A percentile compares a stretch with the other conserved stretches of the same genome.
Evolutionary conservation across 2,797 vertebrate genomes (phyloP).

Genomic region (Etheostoma perlongum): DNA sequence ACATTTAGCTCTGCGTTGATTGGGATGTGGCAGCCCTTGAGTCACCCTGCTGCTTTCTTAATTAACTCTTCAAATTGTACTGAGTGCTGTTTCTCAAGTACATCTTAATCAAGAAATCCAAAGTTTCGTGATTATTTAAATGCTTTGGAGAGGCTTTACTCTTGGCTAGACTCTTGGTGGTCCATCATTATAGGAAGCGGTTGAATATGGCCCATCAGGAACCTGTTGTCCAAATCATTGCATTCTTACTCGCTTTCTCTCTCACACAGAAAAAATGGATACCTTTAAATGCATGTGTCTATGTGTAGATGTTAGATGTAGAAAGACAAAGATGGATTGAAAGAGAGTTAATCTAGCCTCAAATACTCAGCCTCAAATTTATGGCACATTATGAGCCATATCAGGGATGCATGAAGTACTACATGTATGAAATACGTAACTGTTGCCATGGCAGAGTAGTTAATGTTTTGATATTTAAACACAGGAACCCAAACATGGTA

Average conservation of each 20-base stretch:
- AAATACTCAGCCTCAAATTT: not conserved
- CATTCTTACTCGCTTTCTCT: not conserved
- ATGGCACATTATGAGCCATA: not conserved
- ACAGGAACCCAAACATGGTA: constrained; percentile 35
- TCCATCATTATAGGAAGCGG: constrained; percentile 13
- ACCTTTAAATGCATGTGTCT: not conserved
- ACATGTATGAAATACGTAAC: not conserved
- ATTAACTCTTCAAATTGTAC: constrained; percentile 36
- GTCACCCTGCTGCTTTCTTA: constrained; percentile 46
- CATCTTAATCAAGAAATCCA: constrained; percentile 42
- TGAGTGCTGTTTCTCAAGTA: constrained; percentile 26
- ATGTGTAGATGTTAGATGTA: not conserved
- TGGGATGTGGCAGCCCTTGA: constrained; percentile 20
- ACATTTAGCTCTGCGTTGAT: constrained; percentile 6
- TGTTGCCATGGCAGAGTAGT: constrained; percentile 41
- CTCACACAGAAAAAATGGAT: not conserved
- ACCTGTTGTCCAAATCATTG: not conserved
- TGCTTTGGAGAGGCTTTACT: not conserved
- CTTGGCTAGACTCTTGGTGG: not conserved
- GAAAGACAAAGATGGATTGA: not conserved
- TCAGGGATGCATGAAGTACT: not conserved
- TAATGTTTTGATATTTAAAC: constrained; percentile 22
- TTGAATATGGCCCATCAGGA: constrained; percentile 1
- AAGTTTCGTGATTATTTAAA: constrained; percentile 32
- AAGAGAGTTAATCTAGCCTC: not conserved